phyloP scores from a whole-genome alignment of 2,888 invertebrate species.

The Nephrotoma appendiculata region DNA sequence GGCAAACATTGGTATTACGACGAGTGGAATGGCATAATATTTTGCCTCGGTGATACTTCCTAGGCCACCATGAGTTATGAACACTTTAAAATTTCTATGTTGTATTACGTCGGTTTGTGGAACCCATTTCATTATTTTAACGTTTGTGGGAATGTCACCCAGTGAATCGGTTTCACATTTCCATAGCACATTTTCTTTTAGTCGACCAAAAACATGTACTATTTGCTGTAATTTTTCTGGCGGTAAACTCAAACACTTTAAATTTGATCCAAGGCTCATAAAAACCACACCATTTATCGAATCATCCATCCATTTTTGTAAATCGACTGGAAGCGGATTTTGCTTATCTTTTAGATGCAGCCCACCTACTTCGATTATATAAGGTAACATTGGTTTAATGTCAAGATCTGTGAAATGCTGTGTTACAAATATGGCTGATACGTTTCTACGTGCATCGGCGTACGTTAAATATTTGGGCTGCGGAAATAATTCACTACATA shows the following conservation, averaged over 20 bases:
- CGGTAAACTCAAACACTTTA: slow-evolving; percentile 6
- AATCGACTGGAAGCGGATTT: slow-evolving; percentile 21
- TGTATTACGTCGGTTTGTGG: slow-evolving; percentile 34
- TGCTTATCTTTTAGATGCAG: slow-evolving; percentile 26
- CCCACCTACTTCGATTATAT: slow-evolving; percentile 31
- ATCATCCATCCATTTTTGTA: slow-evolving; percentile 20
- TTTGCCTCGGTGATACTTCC: slow-evolving; percentile 35
- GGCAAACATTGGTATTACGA: slow-evolving; percentile 38
- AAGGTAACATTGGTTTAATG: slow-evolving; percentile 28
- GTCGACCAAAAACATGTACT: slow-evolving; percentile 6
- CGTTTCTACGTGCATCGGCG: slow-evolving; percentile 19
- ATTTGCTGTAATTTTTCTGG: slow-evolving; percentile 2
- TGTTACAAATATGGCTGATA: slow-evolving; percentile 26
- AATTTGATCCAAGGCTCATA: slow-evolving; percentile 23
- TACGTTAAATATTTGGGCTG: slow-evolving; percentile 18
- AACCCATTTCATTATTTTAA: slow-evolving; percentile 31
- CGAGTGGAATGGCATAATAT: slow-evolving; percentile 34
- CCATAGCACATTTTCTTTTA: slow-evolving; percentile 33
- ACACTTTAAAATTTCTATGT: slow-evolving; percentile 32
- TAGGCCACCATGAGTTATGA: slow-evolving; percentile 36
- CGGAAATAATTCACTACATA: slow-evolving; percentile 16
- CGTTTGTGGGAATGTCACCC: slow-evolving; percentile 23
- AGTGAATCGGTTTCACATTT: slow-evolving; percentile 29
- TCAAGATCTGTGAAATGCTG: slow-evolving; percentile 25
- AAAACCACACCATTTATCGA: slow-evolving; percentile 23